Conservation (phyloP, 2,113 vertebrate species). For the Peromyscus maniculatus region DNA sequence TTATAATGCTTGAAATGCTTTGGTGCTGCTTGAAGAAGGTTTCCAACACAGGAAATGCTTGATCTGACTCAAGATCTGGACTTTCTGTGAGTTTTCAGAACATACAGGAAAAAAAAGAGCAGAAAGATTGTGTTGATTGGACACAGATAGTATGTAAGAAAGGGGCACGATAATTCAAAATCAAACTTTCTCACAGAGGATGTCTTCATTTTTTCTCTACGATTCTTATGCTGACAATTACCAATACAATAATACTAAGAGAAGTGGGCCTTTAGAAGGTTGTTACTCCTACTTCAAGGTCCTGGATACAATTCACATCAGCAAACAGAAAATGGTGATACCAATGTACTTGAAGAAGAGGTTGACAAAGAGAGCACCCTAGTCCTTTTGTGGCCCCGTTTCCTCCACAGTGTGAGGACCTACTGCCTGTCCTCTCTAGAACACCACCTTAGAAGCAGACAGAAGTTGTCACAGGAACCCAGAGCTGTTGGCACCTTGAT, state of each 20-base stretch:
- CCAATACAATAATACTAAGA: neutral
- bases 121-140: neutral
- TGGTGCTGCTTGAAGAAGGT: neutral
- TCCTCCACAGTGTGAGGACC: neutral
- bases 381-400: neutral
- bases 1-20: neutral
- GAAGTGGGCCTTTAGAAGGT: neutral
- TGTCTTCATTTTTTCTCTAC: neutral
- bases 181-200: neutral
- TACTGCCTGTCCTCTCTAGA: neutral
- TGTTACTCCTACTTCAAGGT: neutral
- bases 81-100: conserved; percentile 14
- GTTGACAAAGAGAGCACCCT: neutral
- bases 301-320: neutral
- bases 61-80: neutral
- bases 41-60: neutral
- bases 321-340: neutral
- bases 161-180: neutral
- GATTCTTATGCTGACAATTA: neutral
- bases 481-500: neutral
- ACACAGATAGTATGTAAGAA: neutral
- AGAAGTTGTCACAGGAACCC: neutral
- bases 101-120: neutral
- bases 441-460: neutral
- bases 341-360: neutral